Evolutionary conservation across 2,888 invertebrate species (phyloP).

Genomic region (Rapana venosa): DNA sequence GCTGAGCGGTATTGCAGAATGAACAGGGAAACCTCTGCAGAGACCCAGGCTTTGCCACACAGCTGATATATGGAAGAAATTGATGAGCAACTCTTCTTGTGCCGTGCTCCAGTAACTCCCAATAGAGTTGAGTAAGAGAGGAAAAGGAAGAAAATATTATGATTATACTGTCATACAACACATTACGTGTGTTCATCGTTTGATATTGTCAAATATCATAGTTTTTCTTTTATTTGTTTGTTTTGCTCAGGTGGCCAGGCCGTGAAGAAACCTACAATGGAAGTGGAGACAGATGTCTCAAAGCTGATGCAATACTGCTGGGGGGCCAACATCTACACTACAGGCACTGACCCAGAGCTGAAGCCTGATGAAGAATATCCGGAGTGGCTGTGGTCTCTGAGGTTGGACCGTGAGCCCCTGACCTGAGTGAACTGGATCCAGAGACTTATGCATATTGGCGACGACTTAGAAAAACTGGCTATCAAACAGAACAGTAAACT

Average conservation of each 20-base stretch:
- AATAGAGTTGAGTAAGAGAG: too few relatives aligned
- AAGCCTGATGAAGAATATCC: slow-evolving; percentile 92
- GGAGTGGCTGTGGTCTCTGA: slow-evolving; percentile 91
- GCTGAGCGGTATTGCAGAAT: too few relatives aligned
- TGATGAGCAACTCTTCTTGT: too few relatives aligned
- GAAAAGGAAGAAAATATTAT: too few relatives aligned
- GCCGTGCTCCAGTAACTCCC: too few relatives aligned
- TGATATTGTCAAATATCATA: too few relatives aligned
- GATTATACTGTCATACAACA: too few relatives aligned
- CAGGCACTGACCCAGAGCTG: slow-evolving; percentile 86
- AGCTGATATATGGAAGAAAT: too few relatives aligned
- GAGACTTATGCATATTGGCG: slow-evolving; percentile 90
- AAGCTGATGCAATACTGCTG: slow-evolving; percentile 88
- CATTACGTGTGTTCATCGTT: too few relatives aligned
- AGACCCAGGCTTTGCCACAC: too few relatives aligned
- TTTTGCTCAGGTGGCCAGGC: slow-evolving; percentile 30
- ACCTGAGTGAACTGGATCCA: slow-evolving; percentile 88
- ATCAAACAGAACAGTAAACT: slow-evolving; percentile 55
- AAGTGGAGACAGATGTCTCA: slow-evolving; percentile 89
- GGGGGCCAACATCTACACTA: slow-evolving; percentile 89
- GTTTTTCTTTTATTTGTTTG: too few relatives aligned
- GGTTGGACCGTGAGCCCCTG: slow-evolving; percentile 82
- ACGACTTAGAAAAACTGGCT: slow-evolving; percentile 81
- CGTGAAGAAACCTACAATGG: slow-evolving; percentile 59
- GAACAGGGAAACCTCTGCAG: too few relatives aligned